phyloP scores from a whole-genome alignment of 2,888 invertebrate genomes.

The Hoplodrina blanda region DNA sequence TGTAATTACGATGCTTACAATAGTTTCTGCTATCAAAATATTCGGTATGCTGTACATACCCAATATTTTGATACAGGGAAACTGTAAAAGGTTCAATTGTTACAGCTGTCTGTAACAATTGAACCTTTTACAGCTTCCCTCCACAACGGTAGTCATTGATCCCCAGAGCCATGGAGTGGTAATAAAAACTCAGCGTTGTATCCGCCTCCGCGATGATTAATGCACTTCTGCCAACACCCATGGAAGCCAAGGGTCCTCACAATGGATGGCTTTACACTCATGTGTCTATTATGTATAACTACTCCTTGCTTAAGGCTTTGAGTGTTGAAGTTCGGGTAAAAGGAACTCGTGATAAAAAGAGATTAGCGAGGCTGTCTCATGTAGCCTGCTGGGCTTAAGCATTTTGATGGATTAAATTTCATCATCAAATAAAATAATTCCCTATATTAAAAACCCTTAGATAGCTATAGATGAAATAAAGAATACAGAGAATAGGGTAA shows the following conservation, averaged over 20 bases:
- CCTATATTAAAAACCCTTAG: too few relatives aligned
- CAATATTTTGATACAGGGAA: too few relatives aligned
- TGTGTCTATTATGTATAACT: constrained; percentile 60
- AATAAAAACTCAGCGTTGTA: constrained; percentile 67
- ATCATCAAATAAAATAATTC: too few relatives aligned
- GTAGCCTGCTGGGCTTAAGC: not conserved
- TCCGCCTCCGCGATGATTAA: constrained; percentile 67
- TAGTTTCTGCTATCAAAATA: too few relatives aligned
- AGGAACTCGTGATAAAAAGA: constrained; percentile 5
- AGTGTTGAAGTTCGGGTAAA: constrained; percentile 43
- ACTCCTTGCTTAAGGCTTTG: constrained; percentile 37
- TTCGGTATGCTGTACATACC: too few relatives aligned
- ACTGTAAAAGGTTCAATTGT: too few relatives aligned
- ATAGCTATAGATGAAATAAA: not conserved
- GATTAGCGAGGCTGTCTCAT: not conserved
- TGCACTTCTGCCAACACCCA: constrained; percentile 66
- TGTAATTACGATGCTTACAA: too few relatives aligned
- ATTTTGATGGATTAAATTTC: not conserved
- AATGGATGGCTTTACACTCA: constrained; percentile 65
- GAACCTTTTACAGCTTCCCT: constrained; percentile 23
- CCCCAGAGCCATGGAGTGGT: constrained; percentile 64
- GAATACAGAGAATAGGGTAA: not conserved
- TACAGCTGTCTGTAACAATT: not conserved
- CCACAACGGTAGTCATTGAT: constrained; percentile 53
- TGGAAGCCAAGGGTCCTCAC: constrained; percentile 62